phyloP scores from a whole-genome alignment of 2,888 invertebrate species.

The Flexamia atlantica region DNA sequence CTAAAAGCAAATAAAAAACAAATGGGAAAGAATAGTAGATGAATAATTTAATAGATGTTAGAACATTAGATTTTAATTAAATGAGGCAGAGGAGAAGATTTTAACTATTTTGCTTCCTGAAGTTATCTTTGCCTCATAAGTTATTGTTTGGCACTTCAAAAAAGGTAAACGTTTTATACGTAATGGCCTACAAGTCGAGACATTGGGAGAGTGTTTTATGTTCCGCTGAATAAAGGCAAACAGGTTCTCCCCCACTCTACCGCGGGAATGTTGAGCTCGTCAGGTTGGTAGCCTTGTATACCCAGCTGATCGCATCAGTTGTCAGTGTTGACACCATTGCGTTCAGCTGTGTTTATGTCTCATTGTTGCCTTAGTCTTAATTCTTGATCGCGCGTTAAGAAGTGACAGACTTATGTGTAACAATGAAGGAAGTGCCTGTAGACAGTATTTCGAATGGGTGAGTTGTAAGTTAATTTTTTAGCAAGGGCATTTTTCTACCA shows the following conservation, averaged over 20 bases:
- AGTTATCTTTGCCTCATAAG: no score
- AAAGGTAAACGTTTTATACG: neutral
- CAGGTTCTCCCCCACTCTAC: neutral
- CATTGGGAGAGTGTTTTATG: neutral
- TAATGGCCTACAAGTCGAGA: neutral
- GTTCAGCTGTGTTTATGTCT: conserved; percentile 49
- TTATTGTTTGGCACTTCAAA: neutral
- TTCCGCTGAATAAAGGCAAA: neutral
- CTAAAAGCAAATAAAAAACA: no score
- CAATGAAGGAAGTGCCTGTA: conserved; percentile 52
- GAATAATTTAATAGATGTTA: no score
- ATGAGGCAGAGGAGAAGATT: no score
- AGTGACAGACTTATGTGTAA: conserved; percentile 59
- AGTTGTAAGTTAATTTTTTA: neutral
- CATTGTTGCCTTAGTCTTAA: conserved; percentile 52
- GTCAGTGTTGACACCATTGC: conserved; percentile 19
- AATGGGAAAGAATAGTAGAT: no score
- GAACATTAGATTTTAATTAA: no score
- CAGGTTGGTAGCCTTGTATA: conserved; percentile 13
- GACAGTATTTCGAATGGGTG: conserved; percentile 49
- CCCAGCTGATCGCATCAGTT: conserved; percentile 53
- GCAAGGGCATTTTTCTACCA: neutral
- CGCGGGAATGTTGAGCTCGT: neutral
- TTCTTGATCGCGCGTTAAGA: conserved; percentile 58
- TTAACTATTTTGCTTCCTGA: no score